Conservation (phyloP, 2,797 vertebrate species). For the Manis pentadactyla region DNA sequence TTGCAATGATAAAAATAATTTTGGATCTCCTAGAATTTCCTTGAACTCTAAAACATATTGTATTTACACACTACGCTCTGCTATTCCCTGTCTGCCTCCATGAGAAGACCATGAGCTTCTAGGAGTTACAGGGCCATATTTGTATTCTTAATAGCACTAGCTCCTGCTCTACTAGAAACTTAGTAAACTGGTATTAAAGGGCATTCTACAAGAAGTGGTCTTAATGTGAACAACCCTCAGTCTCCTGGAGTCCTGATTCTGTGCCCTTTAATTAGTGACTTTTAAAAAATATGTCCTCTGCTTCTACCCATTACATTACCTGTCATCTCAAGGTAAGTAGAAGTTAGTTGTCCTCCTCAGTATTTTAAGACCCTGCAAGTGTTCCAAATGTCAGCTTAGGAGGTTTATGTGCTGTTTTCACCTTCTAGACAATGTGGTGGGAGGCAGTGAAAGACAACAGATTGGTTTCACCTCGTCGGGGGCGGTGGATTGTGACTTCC, state of each 20-base stretch:
- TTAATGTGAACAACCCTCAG: not conserved
- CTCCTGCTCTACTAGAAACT: not conserved
- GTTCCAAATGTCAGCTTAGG: not conserved
- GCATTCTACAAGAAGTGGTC: not conserved
- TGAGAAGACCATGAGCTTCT: not conserved
- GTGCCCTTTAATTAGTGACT: not conserved
- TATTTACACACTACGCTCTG: not conserved
- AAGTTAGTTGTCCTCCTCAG: not conserved
- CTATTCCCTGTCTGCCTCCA: not conserved
- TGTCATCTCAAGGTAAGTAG: not conserved
- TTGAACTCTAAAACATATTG: not conserved
- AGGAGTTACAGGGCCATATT: not conserved
- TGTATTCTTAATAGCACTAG: not conserved
- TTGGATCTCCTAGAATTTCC: constrained; percentile 1
- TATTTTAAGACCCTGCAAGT: not conserved
- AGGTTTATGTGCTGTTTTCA: not conserved
- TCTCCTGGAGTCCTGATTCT: not conserved
- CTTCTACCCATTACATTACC: not conserved
- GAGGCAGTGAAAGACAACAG: not conserved
- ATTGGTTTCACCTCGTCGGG: not conserved
- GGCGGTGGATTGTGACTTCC: not conserved
- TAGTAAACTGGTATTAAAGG: not conserved
- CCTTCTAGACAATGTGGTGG: not conserved
- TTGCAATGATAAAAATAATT: not conserved
- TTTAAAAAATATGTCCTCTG: not conserved